These are phyloP conservation scores for Leptinotarsa rubiginosa DNA, from an alignment of 2,888 invertebrate genomes.

Conservation along the genomic window DNA sequence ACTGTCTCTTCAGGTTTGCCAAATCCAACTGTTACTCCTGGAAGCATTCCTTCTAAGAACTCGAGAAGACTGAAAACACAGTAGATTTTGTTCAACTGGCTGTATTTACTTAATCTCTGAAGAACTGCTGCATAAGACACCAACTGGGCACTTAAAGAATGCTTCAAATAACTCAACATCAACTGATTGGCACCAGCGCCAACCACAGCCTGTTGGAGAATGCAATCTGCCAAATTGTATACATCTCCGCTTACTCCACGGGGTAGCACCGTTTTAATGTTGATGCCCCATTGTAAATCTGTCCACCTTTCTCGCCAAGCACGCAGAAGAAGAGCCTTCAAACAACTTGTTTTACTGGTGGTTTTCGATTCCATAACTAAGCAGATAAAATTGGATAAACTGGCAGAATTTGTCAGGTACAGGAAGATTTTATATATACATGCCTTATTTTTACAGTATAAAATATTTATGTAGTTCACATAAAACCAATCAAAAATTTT, in stretches of 20 bases:
- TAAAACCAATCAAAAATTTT: no score
- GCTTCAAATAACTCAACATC: slow-evolving; percentile 91
- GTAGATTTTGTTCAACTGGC: slow-evolving; percentile 83
- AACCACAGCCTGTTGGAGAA: slow-evolving; percentile 92
- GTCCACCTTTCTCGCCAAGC: slow-evolving; percentile 98
- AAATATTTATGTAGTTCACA: no score
- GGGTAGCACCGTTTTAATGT: slow-evolving; percentile 86
- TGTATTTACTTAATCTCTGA: slow-evolving; percentile 89
- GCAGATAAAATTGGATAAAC: slow-evolving; percentile 34
- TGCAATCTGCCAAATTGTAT: slow-evolving; percentile 92
- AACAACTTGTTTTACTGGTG: slow-evolving; percentile 84
- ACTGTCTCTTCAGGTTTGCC: slow-evolving; percentile 90
- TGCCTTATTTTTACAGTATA: not conserved
- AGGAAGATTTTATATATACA: not conserved
- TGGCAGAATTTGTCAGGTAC: not conserved
- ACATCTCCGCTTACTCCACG: slow-evolving; percentile 93
- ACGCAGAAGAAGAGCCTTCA: slow-evolving; percentile 82
- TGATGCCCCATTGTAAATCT: slow-evolving; percentile 95
- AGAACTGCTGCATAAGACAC: slow-evolving; percentile 92
- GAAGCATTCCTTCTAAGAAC: slow-evolving; percentile 79
- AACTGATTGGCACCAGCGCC: slow-evolving; percentile 93
- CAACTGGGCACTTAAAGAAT: slow-evolving; percentile 89
- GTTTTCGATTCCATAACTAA: slow-evolving; percentile 80
- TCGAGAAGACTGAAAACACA: slow-evolving; percentile 89
- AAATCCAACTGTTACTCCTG: slow-evolving; percentile 73